Evolutionary conservation across 2,113 vertebrate species (phyloP).

Genomic region (Campylorhamphus procurvoides): DNA sequence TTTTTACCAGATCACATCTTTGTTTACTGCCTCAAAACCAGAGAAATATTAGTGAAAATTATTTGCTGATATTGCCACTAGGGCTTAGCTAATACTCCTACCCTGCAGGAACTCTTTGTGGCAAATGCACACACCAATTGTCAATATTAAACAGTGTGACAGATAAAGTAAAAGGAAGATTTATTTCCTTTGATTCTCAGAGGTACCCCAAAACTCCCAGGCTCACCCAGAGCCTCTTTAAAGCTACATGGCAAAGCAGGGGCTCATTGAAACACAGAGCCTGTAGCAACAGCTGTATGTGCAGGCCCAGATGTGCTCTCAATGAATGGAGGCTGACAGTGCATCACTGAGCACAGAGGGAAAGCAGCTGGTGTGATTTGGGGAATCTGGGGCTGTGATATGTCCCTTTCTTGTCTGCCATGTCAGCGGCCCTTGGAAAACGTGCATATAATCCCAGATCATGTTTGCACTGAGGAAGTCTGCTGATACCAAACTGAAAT

Average conservation of each 20-base stretch:
- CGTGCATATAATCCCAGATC: neutral
- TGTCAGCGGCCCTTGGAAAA: neutral
- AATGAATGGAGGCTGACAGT: neutral
- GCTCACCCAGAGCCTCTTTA: neutral
- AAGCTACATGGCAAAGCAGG: neutral
- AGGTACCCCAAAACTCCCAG: neutral
- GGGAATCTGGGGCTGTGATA: neutral
- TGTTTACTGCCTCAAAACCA: neutral
- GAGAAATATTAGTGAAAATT: neutral
- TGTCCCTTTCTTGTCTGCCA: neutral
- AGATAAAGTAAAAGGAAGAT: neutral
- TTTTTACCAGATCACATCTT: neutral
- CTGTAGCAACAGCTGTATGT: neutral
- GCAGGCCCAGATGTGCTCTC: neutral
- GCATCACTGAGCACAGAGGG: neutral
- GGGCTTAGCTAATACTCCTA: neutral
- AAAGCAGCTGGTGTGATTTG: neutral
- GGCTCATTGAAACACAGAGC: neutral
- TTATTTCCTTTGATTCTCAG: neutral
- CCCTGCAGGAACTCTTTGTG: neutral
- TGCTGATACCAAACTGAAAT: neutral
- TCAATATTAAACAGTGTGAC: fast-evolving
- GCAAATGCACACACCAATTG: neutral
- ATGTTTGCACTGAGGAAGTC: neutral
- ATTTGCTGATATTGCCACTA: neutral